Evolutionary conservation across 2,797 vertebrate species (phyloP).

Genomic region (Rhodeus uyekii): DNA sequence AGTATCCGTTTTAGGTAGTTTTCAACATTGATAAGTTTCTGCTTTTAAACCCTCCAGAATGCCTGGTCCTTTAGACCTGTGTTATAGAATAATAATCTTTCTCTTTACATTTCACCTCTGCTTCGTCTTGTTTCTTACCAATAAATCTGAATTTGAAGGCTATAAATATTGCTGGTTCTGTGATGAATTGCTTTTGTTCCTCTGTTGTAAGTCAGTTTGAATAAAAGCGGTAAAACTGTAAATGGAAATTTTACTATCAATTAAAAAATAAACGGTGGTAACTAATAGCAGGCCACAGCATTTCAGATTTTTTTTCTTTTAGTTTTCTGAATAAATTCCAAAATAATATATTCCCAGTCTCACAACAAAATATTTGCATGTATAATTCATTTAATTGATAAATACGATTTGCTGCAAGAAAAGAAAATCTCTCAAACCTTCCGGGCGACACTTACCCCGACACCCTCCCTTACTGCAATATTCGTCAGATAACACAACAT

Average conservation of each 20-base stretch:
- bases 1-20: too few species aligned
- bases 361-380: neutral
- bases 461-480: slow-evolving; percentile 41
- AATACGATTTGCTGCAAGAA: slow-evolving; percentile 5
- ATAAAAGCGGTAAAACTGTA: too few species aligned
- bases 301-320: too few species aligned
- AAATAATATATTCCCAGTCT: neutral
- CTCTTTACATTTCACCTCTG: too few species aligned
- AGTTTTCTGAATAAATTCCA: neutral
- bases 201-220: too few species aligned
- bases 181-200: too few species aligned
- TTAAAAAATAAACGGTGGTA: neutral
- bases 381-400: neutral
- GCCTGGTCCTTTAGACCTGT: too few species aligned
- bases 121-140: too few species aligned
- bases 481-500: slow-evolving; percentile 55
- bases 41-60: too few species aligned
- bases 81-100: too few species aligned
- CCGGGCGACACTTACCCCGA: slow-evolving; percentile 43
- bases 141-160: neutral
- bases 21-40: too few species aligned
- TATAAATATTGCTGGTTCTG: neutral
- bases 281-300: neutral
- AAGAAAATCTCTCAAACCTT: slow-evolving; percentile 32
- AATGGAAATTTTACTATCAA: too few species aligned